Percentiles rank a stretch among this genome's conserved stretches.
phyloP scores from a whole-genome alignment of 2,797 vertebrate genomes.

The Amblyraja radiata region DNA sequence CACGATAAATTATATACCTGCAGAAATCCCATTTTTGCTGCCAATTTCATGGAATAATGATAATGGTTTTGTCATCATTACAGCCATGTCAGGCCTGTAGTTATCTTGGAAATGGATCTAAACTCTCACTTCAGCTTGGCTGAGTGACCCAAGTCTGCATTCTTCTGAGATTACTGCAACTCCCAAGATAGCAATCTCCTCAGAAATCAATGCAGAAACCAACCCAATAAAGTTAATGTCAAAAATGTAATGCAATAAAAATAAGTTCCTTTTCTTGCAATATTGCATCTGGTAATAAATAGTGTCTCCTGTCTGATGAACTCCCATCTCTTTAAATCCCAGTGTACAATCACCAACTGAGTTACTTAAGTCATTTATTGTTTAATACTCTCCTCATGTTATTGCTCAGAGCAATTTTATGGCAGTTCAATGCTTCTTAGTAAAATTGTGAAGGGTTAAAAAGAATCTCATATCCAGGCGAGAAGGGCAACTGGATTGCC shows the following conservation, averaged over 20 bases:
- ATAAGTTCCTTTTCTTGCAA: neutral
- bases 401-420: neutral
- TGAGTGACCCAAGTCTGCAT: neutral
- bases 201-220: neutral
- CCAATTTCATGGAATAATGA: too few species aligned
- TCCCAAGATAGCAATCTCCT: neutral
- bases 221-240: neutral
- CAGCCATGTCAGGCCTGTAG: too few species aligned
- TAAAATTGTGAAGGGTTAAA: neutral
- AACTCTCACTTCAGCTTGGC: neutral
- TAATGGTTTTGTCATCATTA: too few species aligned
- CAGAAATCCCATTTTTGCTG: too few species aligned
- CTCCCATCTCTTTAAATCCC: neutral
- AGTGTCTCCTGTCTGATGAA: neutral
- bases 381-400: neutral
- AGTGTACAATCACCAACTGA: neutral
- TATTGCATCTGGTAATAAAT: neutral
- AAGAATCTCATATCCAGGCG: neutral
- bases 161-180: neutral
- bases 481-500: neutral
- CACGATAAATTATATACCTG: too few species aligned
- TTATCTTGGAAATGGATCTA: neutral
- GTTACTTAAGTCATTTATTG: neutral
- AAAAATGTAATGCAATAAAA: neutral
- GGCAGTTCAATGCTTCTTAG: neutral